Evolutionary conservation across 1,140 invertebrate genomes (phyloP).

Genomic region (Pomacea maculata): DNA sequence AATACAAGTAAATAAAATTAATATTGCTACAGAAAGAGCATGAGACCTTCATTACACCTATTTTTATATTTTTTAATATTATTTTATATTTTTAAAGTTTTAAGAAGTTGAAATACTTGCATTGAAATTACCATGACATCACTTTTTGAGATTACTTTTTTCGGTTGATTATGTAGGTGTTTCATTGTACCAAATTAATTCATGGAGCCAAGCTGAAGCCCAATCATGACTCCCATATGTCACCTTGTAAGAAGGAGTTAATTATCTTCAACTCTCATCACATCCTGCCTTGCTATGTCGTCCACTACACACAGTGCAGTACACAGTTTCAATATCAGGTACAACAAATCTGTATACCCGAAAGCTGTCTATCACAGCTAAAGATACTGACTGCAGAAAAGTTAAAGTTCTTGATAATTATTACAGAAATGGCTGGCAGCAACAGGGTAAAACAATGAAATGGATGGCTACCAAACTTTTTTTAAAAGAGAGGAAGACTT

Average conservation of each 20-base stretch:
- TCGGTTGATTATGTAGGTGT: slow-evolving; percentile 34
- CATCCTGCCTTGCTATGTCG: slow-evolving; percentile 54
- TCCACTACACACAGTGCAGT: slow-evolving; percentile 40
- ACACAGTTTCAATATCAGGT: slow-evolving; percentile 46
- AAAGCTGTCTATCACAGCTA: too few relatives aligned
- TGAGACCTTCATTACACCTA: too few relatives aligned
- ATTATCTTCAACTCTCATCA: slow-evolving; percentile 55
- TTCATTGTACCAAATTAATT: slow-evolving; percentile 48
- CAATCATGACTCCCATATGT: slow-evolving; percentile 55
- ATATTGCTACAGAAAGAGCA: too few relatives aligned
- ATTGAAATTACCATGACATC: neutral
- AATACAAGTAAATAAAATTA: too few relatives aligned
- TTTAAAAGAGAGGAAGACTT: too few relatives aligned
- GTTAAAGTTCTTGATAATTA: too few relatives aligned
- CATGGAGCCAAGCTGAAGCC: slow-evolving; percentile 39
- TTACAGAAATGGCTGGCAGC: too few relatives aligned
- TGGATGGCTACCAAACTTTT: too few relatives aligned
- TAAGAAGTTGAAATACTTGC: neutral
- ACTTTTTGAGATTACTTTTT: neutral
- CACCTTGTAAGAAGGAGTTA: slow-evolving; percentile 53
- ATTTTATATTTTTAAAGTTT: neutral
- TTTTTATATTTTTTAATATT: neutral
- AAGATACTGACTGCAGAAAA: too few relatives aligned
- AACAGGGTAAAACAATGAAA: too few relatives aligned
- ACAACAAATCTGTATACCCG: neutral